Conservation (phyloP, 2,113 vertebrate species). For the Fulica atra region DNA sequence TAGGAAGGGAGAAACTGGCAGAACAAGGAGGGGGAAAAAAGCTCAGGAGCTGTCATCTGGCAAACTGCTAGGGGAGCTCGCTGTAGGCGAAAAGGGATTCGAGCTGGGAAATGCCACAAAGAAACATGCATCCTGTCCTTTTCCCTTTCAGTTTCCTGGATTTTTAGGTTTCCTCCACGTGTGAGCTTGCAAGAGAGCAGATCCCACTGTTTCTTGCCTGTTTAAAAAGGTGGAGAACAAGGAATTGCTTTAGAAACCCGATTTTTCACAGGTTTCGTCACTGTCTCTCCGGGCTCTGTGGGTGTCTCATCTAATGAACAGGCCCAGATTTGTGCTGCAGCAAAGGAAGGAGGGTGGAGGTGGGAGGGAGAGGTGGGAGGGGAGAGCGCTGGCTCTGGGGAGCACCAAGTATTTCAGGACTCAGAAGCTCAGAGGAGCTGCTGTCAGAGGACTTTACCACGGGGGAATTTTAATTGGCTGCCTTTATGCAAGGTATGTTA, state of each 20-base stretch:
- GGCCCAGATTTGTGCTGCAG: not conserved
- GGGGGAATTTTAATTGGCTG: not conserved
- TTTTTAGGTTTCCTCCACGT: not conserved
- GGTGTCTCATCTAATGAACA: not conserved
- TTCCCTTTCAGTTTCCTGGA: not conserved
- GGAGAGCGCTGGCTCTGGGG: not conserved
- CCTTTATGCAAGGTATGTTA: not conserved
- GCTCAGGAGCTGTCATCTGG: not conserved
- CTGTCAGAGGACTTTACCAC: not conserved
- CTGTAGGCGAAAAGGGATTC: not conserved
- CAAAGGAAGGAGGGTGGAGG: not conserved
- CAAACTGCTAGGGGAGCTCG: not conserved
- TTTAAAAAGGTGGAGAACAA: not conserved
- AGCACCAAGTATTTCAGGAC: not conserved
- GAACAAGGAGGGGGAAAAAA: not conserved
- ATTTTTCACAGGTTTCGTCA: not conserved
- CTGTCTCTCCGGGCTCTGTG: not conserved
- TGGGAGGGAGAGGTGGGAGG: constrained; percentile 43
- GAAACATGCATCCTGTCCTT: not conserved
- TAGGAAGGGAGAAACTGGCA: not conserved
- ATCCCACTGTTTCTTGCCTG: not conserved
- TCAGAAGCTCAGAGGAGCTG: not conserved
- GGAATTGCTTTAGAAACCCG: not conserved
- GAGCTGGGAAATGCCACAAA: not conserved
- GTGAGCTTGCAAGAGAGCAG: fast-evolving